phyloP scores from a whole-genome alignment of 2,888 invertebrate species.

The Apamea anceps region DNA sequence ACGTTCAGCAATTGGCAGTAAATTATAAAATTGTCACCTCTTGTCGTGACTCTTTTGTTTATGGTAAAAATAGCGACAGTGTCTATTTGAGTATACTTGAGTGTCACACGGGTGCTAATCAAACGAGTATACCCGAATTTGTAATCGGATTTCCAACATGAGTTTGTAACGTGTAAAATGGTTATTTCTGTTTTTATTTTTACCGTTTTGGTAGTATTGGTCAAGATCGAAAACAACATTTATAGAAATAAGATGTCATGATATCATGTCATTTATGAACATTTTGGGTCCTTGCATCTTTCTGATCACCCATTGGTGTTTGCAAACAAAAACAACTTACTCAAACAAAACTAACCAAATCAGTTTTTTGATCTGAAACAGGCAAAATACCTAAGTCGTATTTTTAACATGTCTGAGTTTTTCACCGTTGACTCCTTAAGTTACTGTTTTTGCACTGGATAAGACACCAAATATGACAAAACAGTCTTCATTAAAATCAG shows the following conservation, averaged over 20 bases:
- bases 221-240: background rate
- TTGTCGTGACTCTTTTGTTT: conserved; percentile 58
- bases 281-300: background rate
- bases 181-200: conserved; percentile 54
- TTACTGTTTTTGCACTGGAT: conserved; percentile 9
- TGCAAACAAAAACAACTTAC: too few species aligned
- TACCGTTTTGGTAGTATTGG: conserved; percentile 29
- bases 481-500: conserved; percentile 54
- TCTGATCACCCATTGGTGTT: background rate
- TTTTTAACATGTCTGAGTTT: background rate
- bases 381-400: background rate
- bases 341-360: too few species aligned
- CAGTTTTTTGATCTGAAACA: background rate
- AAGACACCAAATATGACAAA: conserved; percentile 19
- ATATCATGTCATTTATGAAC: background rate
- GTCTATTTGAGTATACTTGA: conserved; percentile 65
- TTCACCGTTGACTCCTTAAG: conserved; percentile 24
- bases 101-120: conserved; percentile 63
- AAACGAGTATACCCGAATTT: conserved; percentile 65
- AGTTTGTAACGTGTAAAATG: conserved; percentile 61
- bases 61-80: conserved; percentile 70
- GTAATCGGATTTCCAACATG: conserved; percentile 64
- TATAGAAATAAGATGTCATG: background rate
- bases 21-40: conserved; percentile 63
- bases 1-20: conserved; percentile 40